phyloP scores from a whole-genome alignment of 30 jellyfish, hydroid and myxozoan genomes.

The Clytia hemisphaerica region DNA sequence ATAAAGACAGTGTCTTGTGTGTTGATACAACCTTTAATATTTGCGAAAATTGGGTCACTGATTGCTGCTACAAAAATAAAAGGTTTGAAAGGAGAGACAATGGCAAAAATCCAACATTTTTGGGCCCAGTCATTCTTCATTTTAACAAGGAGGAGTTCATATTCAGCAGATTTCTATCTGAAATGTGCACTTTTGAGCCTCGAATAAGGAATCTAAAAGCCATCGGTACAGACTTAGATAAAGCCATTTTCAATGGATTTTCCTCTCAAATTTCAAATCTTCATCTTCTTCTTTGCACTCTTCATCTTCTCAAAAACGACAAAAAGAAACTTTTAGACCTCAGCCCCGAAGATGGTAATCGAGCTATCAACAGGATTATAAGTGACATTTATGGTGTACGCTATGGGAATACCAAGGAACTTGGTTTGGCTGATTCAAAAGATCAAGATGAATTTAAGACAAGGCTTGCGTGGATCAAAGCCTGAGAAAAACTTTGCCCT shows the following conservation, averaged over 20 bases:
- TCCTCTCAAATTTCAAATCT: no score
- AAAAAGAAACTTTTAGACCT: no score
- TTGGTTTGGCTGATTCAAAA: no score
- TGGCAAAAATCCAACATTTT: constrained; percentile 6
- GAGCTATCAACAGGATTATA: no score
- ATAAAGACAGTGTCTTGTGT: constrained; percentile 1
- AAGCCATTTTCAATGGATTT: neutral
- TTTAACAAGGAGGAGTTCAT: neutral
- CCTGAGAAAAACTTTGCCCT: no score
- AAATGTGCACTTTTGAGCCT: neutral
- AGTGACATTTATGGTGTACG: no score
- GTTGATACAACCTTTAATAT: constrained; percentile 4
- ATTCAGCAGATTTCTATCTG: neutral
- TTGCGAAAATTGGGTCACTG: constrained; percentile 15
- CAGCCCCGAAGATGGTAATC: no score
- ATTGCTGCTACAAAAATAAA: constrained; percentile 8
- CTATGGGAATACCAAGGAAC: no score
- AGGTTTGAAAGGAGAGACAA: neutral
- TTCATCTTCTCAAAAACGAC: no score
- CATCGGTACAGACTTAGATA: neutral
- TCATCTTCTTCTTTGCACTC: no score
- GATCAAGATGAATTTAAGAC: no score
- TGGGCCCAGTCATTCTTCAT: constrained; percentile 2
- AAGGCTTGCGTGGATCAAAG: no score
- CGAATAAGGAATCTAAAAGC: neutral